A percentile compares a stretch with the other conserved stretches of the same genome.
These are phyloP conservation scores for Caradrina clavipalpis DNA, from an alignment of 2,888 invertebrate species.

Conservation along the genomic window DNA sequence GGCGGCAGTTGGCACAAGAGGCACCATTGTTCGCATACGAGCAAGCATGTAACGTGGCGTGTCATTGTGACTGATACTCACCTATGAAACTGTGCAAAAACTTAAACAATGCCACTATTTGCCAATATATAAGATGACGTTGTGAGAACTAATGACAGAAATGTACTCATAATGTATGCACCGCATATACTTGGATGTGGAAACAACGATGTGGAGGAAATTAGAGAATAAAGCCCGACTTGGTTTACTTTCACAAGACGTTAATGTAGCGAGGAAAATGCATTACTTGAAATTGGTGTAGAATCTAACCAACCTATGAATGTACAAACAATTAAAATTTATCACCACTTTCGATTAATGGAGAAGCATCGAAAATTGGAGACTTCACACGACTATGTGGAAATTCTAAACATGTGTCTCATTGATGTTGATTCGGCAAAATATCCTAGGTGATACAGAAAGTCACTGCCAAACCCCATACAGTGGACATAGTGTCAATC, in stretches of 20 bases:
- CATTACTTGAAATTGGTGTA: conserved; percentile 21
- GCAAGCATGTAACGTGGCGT: conserved; percentile 75
- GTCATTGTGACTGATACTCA: conserved; percentile 75
- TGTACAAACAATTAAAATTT: conserved; percentile 24
- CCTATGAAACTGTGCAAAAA: conserved; percentile 74
- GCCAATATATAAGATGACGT: conserved; percentile 73
- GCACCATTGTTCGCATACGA: conserved; percentile 79
- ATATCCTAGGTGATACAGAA: conserved; percentile 6
- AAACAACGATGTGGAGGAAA: conserved; percentile 38
- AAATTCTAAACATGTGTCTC: conserved; percentile 6
- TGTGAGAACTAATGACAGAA: conserved; percentile 68
- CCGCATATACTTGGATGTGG: conserved; percentile 14
- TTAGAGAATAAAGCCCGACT: conserved; percentile 1
- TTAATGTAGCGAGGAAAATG: conserved; percentile 27
- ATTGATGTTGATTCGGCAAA: neutral
- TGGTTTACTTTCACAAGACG: conserved; percentile 29
- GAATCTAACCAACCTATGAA: conserved; percentile 33
- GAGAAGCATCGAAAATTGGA: conserved; percentile 12
- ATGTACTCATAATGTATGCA: conserved; percentile 45
- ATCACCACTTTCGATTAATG: conserved; percentile 32
- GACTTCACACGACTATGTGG: conserved; percentile 8
- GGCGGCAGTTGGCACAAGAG: conserved; percentile 69
- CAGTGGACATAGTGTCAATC: conserved; percentile 11
- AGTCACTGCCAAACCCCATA: neutral
- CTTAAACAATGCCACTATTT: conserved; percentile 80